A percentile compares a stretch with the other conserved stretches of the same genome.
Conservation (phyloP, 2,888 invertebrate genomes). For the Leptinotarsa haldemani region DNA sequence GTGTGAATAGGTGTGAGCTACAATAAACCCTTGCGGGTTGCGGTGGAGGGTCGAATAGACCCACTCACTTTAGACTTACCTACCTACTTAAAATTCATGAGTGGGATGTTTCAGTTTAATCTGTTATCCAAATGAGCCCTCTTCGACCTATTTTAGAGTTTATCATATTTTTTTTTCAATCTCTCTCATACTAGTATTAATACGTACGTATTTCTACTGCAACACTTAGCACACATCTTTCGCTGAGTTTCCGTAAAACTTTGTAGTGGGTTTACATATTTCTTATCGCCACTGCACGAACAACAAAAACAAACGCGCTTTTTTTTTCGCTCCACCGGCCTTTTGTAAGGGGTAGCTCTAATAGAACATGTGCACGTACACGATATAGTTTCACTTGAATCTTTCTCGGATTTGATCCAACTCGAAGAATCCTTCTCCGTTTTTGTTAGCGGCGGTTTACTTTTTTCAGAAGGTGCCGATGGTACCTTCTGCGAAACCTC, state of each 20-base stretch:
- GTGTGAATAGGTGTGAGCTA: too few relatives aligned
- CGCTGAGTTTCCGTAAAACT: not conserved
- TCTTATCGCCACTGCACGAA: not conserved
- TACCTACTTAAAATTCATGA: too few relatives aligned
- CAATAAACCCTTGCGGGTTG: too few relatives aligned
- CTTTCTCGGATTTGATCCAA: conserved; percentile 21
- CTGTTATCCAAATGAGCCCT: too few relatives aligned
- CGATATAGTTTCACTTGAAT: conserved; percentile 3
- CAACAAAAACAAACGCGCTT: conserved; percentile 12
- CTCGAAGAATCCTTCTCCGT: conserved; percentile 18
- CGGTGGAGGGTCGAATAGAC: too few relatives aligned
- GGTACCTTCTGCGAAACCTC: not conserved
- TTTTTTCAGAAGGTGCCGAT: not conserved
- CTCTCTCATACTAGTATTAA: not conserved
- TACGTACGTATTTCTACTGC: not conserved
- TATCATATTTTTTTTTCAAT: not conserved
- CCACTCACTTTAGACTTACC: too few relatives aligned
- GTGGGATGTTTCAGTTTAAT: too few relatives aligned
- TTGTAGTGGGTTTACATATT: not conserved
- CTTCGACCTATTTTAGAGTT: not conserved
- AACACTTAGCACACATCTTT: not conserved
- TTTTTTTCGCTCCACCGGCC: not conserved
- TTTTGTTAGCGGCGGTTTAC: conserved; percentile 8
- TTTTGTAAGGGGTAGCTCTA: not conserved
- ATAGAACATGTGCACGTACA: conserved; percentile 25